Base-by-base conservation (phyloP, 2,797 vertebrate genomes). In the Micropoecilia bifurca region DNA sequence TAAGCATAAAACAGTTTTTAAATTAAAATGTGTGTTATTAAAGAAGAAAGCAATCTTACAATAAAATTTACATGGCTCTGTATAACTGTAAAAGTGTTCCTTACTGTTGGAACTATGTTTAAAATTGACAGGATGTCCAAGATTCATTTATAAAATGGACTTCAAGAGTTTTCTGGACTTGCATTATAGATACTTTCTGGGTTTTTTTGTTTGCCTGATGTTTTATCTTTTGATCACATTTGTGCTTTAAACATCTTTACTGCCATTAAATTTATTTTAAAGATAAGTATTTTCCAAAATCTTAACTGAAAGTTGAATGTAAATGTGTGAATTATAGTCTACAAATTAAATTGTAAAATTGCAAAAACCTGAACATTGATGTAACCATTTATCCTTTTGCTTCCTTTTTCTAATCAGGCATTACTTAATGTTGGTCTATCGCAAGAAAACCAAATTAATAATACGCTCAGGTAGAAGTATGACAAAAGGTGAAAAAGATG, bases 251-350 rank as follows among this genome's bases (percentile, higher is more conserved):
- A 68, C 18, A 68, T 18, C 39, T 68, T 39, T 59, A 68, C 20
- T 41, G 3, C 63, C 63, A 41, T 68, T 68, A 25, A 22, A 68
- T 68, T 5, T 63, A 30, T 61, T 63, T 68, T 10, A 9, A 13
- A 30, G 1, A 7, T 0, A n/a, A n/a, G 4, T 2, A 1, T 5
- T 7, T 69, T 69, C 9, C 8, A 43, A n/a, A 45, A 1, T 2
- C 22, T 45, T 39, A 43, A 68, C 12, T 33, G 25, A 45, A 8
- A 20, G 30, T 33, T 6, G 13, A 16, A 61, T 16, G 6, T 36
- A 18, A 63, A 33, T 61, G 59, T 33, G 14, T 30, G 0, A 33
- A 63, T 33, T 66, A 22, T 57, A 39, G 48, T 22, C 48, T 7
- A 22, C 3, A 30, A 59, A 69, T 43, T n/a, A 4, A 25, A 41